These are phyloP conservation scores for Hydropsyche tenuis DNA, from an alignment of 1,140 invertebrate genomes.

Conservation along the genomic window DNA sequence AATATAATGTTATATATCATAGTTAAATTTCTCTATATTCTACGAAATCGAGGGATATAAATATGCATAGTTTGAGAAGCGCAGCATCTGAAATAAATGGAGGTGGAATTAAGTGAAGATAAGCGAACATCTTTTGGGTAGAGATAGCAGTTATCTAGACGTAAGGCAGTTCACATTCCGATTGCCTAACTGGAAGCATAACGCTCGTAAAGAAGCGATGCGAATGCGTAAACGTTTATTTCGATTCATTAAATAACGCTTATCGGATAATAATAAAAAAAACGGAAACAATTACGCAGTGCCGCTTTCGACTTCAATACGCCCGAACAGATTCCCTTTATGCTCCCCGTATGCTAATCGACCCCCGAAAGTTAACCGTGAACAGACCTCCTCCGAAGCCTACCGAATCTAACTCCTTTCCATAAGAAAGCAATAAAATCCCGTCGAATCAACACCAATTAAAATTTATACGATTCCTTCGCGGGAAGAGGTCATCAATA, in stretches of 20 bases:
- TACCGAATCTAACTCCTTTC: no score
- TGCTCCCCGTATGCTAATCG: slow-evolving; percentile 13
- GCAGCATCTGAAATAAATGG: slow-evolving; percentile 19
- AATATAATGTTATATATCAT: no score
- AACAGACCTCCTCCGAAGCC: no score
- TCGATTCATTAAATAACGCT: slow-evolving; percentile 27
- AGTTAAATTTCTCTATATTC: no score
- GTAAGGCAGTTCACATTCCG: slow-evolving; percentile 4
- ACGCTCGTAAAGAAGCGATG: slow-evolving; percentile 15
- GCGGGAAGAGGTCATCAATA: no score
- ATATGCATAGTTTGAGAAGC: slow-evolving; percentile 18
- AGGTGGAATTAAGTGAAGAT: slow-evolving; percentile 28
- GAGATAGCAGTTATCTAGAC: slow-evolving; percentile 22
- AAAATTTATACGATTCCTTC: no score
- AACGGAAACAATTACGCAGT: slow-evolving; percentile 13
- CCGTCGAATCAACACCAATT: no score
- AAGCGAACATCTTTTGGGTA: slow-evolving; percentile 14
- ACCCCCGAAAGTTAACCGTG: background rate
- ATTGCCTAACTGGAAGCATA: background rate
- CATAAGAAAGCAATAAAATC: no score
- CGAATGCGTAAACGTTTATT: slow-evolving; percentile 20
- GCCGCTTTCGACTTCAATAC: background rate
- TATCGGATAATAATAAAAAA: slow-evolving; percentile 23
- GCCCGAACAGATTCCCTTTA: slow-evolving; percentile 1
- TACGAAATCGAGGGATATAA: background rate